Evolutionary conservation across 2,888 invertebrate genomes (phyloP), one percentile per base, ranked within the genome.

Genomic region (Mythimna impura): DNA sequence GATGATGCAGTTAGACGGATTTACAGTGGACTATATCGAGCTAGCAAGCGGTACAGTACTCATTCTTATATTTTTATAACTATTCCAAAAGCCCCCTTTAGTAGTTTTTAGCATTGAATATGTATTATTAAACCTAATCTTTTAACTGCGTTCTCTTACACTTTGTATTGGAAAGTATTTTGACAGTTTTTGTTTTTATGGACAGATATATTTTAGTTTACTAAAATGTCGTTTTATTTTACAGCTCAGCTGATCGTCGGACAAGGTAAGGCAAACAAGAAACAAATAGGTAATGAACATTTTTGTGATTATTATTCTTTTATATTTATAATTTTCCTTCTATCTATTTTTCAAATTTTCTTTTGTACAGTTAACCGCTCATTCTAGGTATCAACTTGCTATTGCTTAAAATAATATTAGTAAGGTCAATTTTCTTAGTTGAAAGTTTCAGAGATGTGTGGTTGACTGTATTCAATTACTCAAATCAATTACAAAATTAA

Each of bases 1-100:
- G 96, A 99, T 99, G 99, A 99, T 99, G 98, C 99, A 99, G 95
- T 97, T 99, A 73, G 99, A 99, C 95, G 99, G 99, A 25, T 99
- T 99, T 94, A 99, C 99, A 60, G 99, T 99, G 58, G 99, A 99
- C 94, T 99, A 99, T 94, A 99, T 99, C 91, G 99, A 99, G 96
- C 97, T 99, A 87, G 98, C 99, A 86, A 98, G 98, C 96, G 99
- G 99, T 99, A 96, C 96, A 96, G 91, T 82, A 82, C 71, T 80
- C 76, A 72, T 67, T 81, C 30, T 80, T 83, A 68, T 71, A 61
- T 64, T 61, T 60, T n/a, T 17, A 47, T n/a, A 60, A 40, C 12
- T 40, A 20, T 52, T 36, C 1, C 7, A 0, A 34, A 43, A 17
- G 0, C 12, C 0, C 14, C 36, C 5, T 40, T 50, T 22, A 17